Base-by-base conservation (phyloP, 2,888 invertebrate genomes). In the Tortrix viridana region DNA sequence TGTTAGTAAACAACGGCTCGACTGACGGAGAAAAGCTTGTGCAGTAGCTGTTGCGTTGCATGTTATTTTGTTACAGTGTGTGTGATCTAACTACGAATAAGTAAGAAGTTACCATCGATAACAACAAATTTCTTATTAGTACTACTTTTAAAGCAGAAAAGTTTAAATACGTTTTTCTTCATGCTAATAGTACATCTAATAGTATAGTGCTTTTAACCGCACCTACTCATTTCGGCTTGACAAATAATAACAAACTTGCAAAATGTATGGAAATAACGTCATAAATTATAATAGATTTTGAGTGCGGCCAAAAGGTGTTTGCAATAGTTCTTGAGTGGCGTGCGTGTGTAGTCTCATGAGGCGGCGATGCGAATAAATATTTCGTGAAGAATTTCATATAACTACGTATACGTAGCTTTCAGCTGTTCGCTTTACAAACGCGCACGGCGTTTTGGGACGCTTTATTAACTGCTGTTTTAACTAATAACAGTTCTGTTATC, bases 11-110 rank as follows among this genome's bases (percentile, higher is more conserved):
- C 20, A 20, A n/a, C 14, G 16, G 52, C 9, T 12, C 41, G 16
- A n/a, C 7, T 52, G 44, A 9, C 2, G 7, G 79, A 78, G 65
- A 65, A 47, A 81, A 82, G 82, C 82, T 79, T 82, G 76, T 76
- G 82, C 82, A 68, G 72, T 67, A 73, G 76, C 72, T 53, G 60
- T 68, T 70, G 77, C 74, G 72, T 53, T 53, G 16, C 47, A 26
- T 58, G 58, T 63, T 63, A 63, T 32, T 18, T 32, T 63, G 57
- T 56, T 19, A 50, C 32, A 50, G 32, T 53, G 52, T 53, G 50
- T 50, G 52, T n/a, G 52, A 9, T 16, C 41, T 55, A 58, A 58
- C 46, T 58, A 58, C 61, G 22, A 23, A 23, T 60, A 12, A 60
- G 38, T 60, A 12, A 60, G 38, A n/a, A 20, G 55, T 61, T 60